A percentile compares a stretch with the other conserved stretches of the same genome.
phyloP scores from a whole-genome alignment of 2,113 vertebrate species.

The Castor canadensis region DNA sequence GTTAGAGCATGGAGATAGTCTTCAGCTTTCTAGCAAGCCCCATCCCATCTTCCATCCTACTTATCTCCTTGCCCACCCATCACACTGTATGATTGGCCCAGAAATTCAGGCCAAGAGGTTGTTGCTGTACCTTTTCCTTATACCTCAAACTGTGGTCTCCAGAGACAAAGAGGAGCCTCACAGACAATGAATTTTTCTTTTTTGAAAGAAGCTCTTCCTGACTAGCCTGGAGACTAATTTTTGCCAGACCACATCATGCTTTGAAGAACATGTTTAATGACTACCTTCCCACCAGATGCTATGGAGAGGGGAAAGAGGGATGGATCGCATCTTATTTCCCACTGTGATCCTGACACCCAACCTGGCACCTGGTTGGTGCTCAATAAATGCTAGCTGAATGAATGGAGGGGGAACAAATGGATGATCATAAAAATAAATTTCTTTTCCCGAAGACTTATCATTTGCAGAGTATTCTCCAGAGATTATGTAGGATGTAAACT shows the following conservation, averaged over 20 bases:
- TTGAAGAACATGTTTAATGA: background rate
- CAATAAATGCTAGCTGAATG: background rate
- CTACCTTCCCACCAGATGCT: background rate
- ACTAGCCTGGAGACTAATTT: background rate
- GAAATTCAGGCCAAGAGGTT: background rate
- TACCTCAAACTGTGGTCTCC: background rate
- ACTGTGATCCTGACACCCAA: background rate
- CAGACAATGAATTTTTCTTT: background rate
- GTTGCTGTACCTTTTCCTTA: background rate
- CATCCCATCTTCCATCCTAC: too few species aligned
- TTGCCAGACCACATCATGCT: background rate
- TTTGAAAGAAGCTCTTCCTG: background rate
- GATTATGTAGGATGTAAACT: background rate
- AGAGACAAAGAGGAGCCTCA: background rate
- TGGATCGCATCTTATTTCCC: background rate
- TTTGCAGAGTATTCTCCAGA: background rate
- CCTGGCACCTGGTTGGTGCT: background rate
- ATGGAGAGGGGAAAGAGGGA: background rate
- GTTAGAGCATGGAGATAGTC: background rate
- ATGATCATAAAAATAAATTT: background rate
- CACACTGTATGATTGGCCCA: background rate
- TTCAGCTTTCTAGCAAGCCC: background rate
- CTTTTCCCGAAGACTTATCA: background rate
- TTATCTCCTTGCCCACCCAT: background rate
- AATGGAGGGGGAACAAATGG: background rate